Base-by-base conservation (phyloP, 2,113 vertebrate species). In the Australoheros scitulus region DNA sequence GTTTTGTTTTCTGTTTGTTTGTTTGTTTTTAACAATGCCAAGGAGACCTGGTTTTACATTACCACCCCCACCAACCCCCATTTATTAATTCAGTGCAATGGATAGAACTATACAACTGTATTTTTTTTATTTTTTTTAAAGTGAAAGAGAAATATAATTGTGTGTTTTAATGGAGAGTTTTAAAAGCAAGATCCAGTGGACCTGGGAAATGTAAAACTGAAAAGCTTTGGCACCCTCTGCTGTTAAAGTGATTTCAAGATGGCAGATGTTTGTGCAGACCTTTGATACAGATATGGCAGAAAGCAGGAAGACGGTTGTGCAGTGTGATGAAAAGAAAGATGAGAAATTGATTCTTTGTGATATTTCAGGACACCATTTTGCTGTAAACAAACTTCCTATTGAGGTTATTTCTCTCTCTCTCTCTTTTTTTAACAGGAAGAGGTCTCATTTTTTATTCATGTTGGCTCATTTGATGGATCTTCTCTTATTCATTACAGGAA, bases 211-310 rank as follows among this genome's bases (percentile, higher is more conserved):
- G 29, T 77, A 87, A 91, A 94, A 94, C 89, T 93, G 92, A 93
- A 95, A 95, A 95, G 94, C 95, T 96, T 96, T 96, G 95, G 96
- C 95, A 95, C 96, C 96, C 96, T 96, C 96, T 96, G 96, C 94
- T 96, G 96, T 96, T 95, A 88, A 86, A 81, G 90, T 38, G 83
- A 85, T 92, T 85, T 95, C 91, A 86, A 91, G 89, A 93, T 93
- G 91, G 89, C 81, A 87, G 79, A 57, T 89, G 81, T 87, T 83
- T 91, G 82, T 88, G 87, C 77, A 90, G 85, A 77, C 26, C 87
- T 87, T 82, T 78, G 77, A 81, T 78, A 65, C 79, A 89, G 81
- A 79, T 82, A 61, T 84, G 78, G 76, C 72, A 86, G 85, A 91
- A 84, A 70, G 79, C 75, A 87, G 85, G 55, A 82, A 78, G 84